Evolutionary conservation across 1,140 invertebrate genomes (phyloP).

Genomic region (Orius insidiosus): DNA sequence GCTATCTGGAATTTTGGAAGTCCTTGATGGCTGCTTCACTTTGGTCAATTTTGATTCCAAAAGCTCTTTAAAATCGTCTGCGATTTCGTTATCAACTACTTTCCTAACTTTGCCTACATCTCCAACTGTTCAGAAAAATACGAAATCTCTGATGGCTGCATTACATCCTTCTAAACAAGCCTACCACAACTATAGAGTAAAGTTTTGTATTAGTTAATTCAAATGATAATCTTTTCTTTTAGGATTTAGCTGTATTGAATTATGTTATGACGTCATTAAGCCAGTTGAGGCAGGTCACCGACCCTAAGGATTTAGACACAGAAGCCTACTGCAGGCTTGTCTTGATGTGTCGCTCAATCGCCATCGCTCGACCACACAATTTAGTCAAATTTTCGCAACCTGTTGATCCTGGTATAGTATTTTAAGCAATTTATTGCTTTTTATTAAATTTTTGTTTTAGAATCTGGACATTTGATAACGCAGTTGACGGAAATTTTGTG

Average conservation of each 20-base stretch:
- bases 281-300: conserved; percentile 35
- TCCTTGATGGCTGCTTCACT: conserved; percentile 50
- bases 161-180: conserved; percentile 48
- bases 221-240: conserved; percentile 18
- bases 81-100: conserved; percentile 54
- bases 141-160: conserved; percentile 61
- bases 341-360: conserved; percentile 66
- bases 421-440: background rate
- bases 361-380: conserved; percentile 64
- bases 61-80: conserved; percentile 31
- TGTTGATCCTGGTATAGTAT: background rate
- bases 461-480: conserved; percentile 28
- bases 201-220: no score
- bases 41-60: conserved; percentile 27
- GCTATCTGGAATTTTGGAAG: conserved; percentile 53
- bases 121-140: conserved; percentile 54
- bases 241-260: conserved; percentile 64
- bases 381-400: conserved; percentile 52
- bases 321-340: conserved; percentile 80
- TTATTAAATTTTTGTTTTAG: conserved; percentile 1
- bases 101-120: conserved; percentile 72
- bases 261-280: conserved; percentile 56
- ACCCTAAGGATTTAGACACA: conserved; percentile 57
- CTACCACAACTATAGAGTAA: conserved; percentile 79
- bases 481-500: conserved; percentile 43